Percentiles rank a stretch among this genome's conserved stretches.
Evolutionary conservation across 2,113 vertebrate species (phyloP).

Genomic region (Rana temporaria): DNA sequence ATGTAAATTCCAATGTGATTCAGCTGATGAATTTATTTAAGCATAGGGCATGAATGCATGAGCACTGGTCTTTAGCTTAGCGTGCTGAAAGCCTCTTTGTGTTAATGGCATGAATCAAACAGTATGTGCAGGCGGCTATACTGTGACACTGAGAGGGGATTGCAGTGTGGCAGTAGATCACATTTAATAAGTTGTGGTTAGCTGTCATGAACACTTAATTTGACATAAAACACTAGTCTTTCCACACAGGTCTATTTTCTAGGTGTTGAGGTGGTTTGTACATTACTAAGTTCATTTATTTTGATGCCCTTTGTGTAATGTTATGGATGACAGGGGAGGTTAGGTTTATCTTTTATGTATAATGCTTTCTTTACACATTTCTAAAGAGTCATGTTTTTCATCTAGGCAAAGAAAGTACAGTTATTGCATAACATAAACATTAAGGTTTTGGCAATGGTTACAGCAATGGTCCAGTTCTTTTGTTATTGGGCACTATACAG

Average conservation of each 20-base stretch:
- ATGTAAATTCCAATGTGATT: slow-evolving; percentile 60
- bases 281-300: not conserved
- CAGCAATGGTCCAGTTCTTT: too few species aligned
- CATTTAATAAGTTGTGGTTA: slow-evolving; percentile 72
- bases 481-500: too few species aligned
- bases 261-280: slow-evolving; percentile 54
- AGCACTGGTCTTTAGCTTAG: slow-evolving; percentile 63
- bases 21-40: slow-evolving; percentile 66
- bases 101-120: slow-evolving; percentile 68
- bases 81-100: slow-evolving; percentile 72
- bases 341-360: slow-evolving; percentile 2
- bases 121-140: slow-evolving; percentile 64
- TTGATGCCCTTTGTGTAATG: not conserved
- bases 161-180: slow-evolving; percentile 69
- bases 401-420: too few species aligned
- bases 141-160: slow-evolving; percentile 65
- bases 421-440: too few species aligned
- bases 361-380: not conserved
- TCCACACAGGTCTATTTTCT: slow-evolving; percentile 58
- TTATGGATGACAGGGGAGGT: not conserved
- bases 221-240: slow-evolving; percentile 71
- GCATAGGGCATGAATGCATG: slow-evolving; percentile 69
- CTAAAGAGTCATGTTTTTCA: too few species aligned
- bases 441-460: too few species aligned
- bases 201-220: slow-evolving; percentile 74